Evolutionary conservation across 1,140 invertebrate genomes (phyloP), one percentile per base, ranked within the genome.

Genomic region (Paracyclopina nana): DNA sequence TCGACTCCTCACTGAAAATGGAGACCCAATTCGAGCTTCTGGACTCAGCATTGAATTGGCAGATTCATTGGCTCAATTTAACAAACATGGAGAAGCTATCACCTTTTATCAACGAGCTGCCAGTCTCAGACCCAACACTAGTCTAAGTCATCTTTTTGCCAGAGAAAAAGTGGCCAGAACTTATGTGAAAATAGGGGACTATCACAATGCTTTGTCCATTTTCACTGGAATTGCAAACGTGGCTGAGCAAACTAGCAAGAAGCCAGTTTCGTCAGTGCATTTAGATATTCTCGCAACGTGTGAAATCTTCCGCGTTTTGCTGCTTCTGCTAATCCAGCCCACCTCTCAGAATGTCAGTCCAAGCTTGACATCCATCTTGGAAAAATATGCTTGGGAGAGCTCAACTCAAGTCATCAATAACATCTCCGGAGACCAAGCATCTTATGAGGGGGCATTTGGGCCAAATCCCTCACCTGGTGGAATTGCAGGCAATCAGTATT

Each of bases 381-480:
- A 38, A 20, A 38, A 38, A 38, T 38, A 38, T 38, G 34, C 34
- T 2, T 38, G 34, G 34, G 34, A 38, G 20, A n/a, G n/a, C n/a
- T n/a, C n/a, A n/a, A n/a, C n/a, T n/a, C n/a, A n/a, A n/a, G n/a
- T n/a, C n/a, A n/a, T n/a, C n/a, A n/a, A n/a, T n/a, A n/a, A n/a
- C n/a, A n/a, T n/a, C n/a, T n/a, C n/a, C n/a, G n/a, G n/a, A n/a
- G n/a, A n/a, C n/a, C n/a, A n/a, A n/a, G n/a, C n/a, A n/a, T n/a
- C n/a, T n/a, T n/a, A n/a, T n/a, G n/a, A n/a, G n/a, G n/a, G n/a
- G n/a, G n/a, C n/a, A n/a, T n/a, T n/a, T n/a, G n/a, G n/a, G n/a
- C n/a, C n/a, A n/a, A n/a, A n/a, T n/a, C n/a, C n/a, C n/a, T n/a
- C n/a, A n/a, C n/a, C n/a, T n/a, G n/a, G n/a, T n/a, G n/a, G n/a